Percentiles rank a stretch among this genome's conserved stretches.
Conservation (phyloP, 2,797 vertebrate genomes). For the Petrocephalus schoutedeni region DNA sequence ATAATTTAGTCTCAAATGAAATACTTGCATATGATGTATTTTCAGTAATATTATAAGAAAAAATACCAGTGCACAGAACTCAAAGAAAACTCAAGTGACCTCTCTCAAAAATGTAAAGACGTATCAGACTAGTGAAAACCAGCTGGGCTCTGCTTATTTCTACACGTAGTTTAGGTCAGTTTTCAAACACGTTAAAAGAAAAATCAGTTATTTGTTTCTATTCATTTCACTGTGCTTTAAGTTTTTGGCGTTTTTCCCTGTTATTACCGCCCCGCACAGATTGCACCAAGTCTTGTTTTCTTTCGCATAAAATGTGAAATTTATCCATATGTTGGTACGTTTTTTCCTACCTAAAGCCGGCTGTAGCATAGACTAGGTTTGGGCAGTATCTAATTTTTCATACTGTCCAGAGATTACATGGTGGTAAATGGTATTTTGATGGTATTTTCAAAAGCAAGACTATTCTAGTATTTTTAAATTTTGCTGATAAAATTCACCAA, state of each 20-base stretch:
- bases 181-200: slow-evolving; percentile 5
- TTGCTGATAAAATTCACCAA: not conserved
- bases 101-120: not conserved
- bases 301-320: not conserved
- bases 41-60: not conserved
- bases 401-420: not conserved
- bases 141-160: not conserved
- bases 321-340: not conserved
- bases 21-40: not conserved
- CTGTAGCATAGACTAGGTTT: not conserved
- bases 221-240: not conserved
- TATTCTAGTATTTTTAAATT: not conserved
- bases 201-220: not conserved
- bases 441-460: not conserved
- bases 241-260: not conserved
- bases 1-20: not conserved
- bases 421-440: not conserved
- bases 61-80: not conserved
- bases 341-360: not conserved
- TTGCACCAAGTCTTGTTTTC: not conserved
- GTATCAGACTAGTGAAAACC: not conserved
- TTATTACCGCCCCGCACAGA: not conserved
- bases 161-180: not conserved
- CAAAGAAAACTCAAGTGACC: not conserved
- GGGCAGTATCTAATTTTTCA: not conserved